phyloP scores from a whole-genome alignment of 2,797 vertebrate genomes.

The Lindbergichthys nudifrons region DNA sequence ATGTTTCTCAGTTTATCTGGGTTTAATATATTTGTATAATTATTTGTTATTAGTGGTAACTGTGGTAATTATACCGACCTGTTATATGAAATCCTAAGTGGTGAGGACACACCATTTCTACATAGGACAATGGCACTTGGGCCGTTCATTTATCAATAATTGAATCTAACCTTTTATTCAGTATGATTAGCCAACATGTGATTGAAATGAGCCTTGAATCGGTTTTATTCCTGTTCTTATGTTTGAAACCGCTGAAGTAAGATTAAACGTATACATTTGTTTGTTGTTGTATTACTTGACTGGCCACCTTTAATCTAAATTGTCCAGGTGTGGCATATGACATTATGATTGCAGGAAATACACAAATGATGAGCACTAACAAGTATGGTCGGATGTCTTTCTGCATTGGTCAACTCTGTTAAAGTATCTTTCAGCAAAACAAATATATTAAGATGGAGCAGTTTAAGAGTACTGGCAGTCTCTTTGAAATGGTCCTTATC shows the following conservation, averaged over 20 bases:
- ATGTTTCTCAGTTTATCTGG: no score
- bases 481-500: slow-evolving; percentile 3
- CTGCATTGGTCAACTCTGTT: background rate
- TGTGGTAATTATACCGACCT: background rate
- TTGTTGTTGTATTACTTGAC: background rate
- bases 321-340: background rate
- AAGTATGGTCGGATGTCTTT: background rate
- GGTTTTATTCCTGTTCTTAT: no score
- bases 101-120: background rate
- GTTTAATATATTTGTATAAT: no score
- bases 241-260: background rate
- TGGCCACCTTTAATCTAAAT: background rate
- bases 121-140: background rate
- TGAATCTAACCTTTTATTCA: no score
- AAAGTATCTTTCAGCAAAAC: background rate
- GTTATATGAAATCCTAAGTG: background rate
- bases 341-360: background rate
- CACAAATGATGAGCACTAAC: background rate
- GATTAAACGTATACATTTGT: background rate
- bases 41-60: no score
- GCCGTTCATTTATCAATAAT: no score
- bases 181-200: no score
- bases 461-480: background rate
- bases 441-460: background rate
- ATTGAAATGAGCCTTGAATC: no score